Conservation (phyloP, 2,888 invertebrate genomes). For the Cryptophagus acutangulus region DNA sequence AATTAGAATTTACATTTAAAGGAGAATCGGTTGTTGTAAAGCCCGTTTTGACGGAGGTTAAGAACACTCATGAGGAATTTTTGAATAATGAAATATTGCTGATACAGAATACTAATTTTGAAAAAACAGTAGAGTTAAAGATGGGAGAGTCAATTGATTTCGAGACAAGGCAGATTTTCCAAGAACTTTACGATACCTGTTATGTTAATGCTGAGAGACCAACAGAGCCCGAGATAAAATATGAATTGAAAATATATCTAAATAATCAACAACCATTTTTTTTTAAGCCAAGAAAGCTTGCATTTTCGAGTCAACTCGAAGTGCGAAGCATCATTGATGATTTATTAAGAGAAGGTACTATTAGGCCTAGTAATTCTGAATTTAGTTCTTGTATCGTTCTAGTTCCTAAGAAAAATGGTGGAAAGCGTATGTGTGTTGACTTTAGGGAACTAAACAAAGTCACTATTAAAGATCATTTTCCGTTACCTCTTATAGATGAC, state of each 20-base stretch:
- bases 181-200: background rate
- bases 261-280: background rate
- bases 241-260: background rate
- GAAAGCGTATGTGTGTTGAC: background rate
- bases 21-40: background rate
- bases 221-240: background rate
- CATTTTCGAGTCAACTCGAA: background rate
- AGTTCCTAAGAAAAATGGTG: background rate
- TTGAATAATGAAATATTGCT: background rate
- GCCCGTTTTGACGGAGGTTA: too few species aligned
- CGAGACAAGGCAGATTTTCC: background rate
- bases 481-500: background rate
- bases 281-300: background rate
- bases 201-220: background rate
- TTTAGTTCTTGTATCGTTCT: background rate
- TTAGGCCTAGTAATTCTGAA: background rate
- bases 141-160: background rate
- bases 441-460: background rate
- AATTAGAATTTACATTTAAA: background rate
- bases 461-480: background rate
- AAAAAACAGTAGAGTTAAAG: background rate
- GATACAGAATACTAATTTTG: background rate
- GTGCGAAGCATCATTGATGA: background rate
- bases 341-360: background rate
- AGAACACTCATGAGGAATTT: background rate